Conservation (phyloP, 2,797 vertebrate genomes). For the Arnoldichthys spilopterus region DNA sequence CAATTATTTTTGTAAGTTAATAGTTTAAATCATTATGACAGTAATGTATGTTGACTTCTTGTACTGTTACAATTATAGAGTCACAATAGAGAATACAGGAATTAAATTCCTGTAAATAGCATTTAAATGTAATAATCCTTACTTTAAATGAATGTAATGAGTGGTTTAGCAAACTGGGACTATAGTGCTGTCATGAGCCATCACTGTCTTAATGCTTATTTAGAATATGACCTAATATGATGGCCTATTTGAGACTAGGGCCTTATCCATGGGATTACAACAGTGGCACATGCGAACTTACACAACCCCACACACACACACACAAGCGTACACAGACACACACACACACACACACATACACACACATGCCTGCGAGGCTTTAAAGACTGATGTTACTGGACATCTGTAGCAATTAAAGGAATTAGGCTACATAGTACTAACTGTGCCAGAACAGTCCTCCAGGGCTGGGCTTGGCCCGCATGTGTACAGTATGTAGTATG, state of each 20-base stretch:
- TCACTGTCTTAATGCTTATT: constrained; percentile 27
- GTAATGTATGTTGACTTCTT: background rate
- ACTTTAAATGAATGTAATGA: background rate
- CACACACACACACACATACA: constrained; percentile 14
- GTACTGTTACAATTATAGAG: background rate
- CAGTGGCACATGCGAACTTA: constrained; percentile 21
- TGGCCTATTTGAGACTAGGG: constrained; percentile 49
- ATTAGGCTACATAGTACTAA: constrained; percentile 68
- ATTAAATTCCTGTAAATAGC: background rate
- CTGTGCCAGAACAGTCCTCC: constrained; percentile 57
- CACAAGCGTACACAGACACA: constrained; percentile 22
- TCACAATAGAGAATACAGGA: background rate
- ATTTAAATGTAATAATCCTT: constrained; percentile 11
- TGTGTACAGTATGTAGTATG: constrained; percentile 28
- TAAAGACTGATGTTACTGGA: constrained; percentile 62
- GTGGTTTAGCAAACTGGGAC: background rate
- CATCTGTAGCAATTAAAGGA: constrained; percentile 71
- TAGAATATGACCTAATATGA: constrained; percentile 46
- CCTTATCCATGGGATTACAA: constrained; percentile 38
- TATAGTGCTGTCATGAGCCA: background rate
- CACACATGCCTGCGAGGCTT: constrained; percentile 27
- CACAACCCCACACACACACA: constrained; percentile 21
- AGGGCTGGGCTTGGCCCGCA: constrained; percentile 45
- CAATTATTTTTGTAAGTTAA: background rate
- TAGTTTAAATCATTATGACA: background rate